Base-by-base conservation (phyloP, 2,797 vertebrate genomes). In the Lerista edwardsae region DNA sequence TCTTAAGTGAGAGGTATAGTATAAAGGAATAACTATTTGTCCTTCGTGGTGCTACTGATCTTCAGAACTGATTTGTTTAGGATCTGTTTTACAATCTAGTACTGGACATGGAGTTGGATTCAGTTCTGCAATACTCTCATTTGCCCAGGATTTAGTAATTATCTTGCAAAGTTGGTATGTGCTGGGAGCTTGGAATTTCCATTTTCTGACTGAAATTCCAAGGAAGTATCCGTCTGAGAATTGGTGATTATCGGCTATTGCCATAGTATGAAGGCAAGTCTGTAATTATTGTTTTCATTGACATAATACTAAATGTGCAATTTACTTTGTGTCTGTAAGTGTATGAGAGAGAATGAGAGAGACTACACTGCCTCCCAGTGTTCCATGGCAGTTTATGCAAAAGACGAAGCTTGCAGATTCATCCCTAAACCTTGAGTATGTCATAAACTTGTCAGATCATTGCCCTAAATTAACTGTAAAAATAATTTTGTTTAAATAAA, bases 341-440 rank as follows among this genome's bases (percentile, higher is more conserved):
- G 19, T 29, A 55, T 29, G 51, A 39, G 41, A 47, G 73, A 21
- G 65, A 69, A 36, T 61, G 17, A 64, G 67, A 78, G 41, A 36
- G 39, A 36, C 27, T n/a, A 9, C 65, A 84, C 44, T 87, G 65
- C 86, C 82, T 65, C 34, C 86, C 84, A 59, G 77, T 72, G 82
- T 39, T 23, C 14, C 31, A 2, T 23, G 11, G 31, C 12, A 74
- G 31, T 34, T 65, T 51, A 21, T 36, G 25, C 11, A 76, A 44
- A 76, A 25, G 55, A 21, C 67, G 17, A 41, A 61, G 9, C 1
- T 75, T 69, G 23, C 21, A 75, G n/a, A 47, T 12, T n/a, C 36
- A 51, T 36, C 27, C 25, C 14, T 39, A 27, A 75, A 74, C 23
- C 21, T 31, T 29, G 14, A 8, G 2, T 47, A 47, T 47, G 47